Percentiles rank a stretch among this genome's conserved stretches.
These are phyloP conservation scores for Myanophis thanlyinensis DNA, from an alignment of 2,113 vertebrate genomes.

Conservation along the genomic window DNA sequence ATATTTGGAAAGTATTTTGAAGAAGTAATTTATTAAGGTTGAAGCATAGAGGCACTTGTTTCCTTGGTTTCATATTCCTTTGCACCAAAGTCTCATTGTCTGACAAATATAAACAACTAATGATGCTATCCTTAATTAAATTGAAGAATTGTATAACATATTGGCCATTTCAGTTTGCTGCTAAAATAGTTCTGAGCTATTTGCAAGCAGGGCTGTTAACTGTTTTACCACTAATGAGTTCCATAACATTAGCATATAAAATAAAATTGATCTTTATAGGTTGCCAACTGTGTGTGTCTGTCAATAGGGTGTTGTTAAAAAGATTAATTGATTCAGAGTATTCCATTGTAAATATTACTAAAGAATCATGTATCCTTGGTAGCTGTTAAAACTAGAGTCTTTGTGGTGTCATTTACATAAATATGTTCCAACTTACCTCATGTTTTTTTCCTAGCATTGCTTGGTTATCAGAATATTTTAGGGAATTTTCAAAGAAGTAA, in stretches of 20 bases:
- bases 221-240: conserved; percentile 32
- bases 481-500: neutral
- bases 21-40: neutral
- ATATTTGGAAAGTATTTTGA: neutral
- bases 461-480: neutral
- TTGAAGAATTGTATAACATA: conserved; percentile 26
- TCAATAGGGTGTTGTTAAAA: conserved; percentile 25
- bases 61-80: neutral
- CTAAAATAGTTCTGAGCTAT: conserved; percentile 21
- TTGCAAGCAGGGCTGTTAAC: conserved; percentile 20
- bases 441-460: neutral
- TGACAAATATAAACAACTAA: conserved; percentile 1
- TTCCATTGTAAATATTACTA: conserved; percentile 24
- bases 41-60: neutral
- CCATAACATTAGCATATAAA: conserved; percentile 30
- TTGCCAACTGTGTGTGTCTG: conserved; percentile 23
- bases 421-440: neutral
- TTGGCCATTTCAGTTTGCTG: conserved; percentile 13
- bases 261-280: conserved; percentile 31
- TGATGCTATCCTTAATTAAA: conserved; percentile 25
- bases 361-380: conserved; percentile 10
- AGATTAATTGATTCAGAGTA: conserved; percentile 23
- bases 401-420: neutral
- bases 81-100: neutral
- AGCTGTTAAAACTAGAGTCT: conserved; percentile 7